Evolutionary conservation across 2,797 vertebrate genomes (phyloP).

Genomic region (Ataeniobius toweri): DNA sequence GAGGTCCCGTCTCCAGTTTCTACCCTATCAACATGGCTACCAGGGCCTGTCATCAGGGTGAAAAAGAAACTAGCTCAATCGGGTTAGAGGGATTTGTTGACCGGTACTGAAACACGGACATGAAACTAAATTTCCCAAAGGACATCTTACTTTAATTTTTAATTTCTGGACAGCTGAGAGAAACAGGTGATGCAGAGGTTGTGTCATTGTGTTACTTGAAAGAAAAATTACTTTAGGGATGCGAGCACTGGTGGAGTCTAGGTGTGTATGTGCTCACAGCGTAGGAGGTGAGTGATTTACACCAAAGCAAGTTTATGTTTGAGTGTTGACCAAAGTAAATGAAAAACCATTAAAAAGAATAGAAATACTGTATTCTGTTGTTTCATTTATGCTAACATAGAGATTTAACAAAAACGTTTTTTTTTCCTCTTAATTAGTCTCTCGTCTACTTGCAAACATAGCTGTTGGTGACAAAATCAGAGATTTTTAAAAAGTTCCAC

Average conservation of each 20-base stretch:
- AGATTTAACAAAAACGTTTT: background rate
- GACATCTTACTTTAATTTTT: background rate
- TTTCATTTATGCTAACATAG: background rate
- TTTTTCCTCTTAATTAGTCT: background rate
- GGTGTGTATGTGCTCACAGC: background rate
- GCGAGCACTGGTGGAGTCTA: background rate
- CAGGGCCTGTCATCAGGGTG: conserved; percentile 48
- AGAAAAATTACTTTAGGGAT: background rate
- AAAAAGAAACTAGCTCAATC: conserved; percentile 46
- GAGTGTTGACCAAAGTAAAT: background rate
- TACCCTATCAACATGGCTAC: conserved; percentile 55
- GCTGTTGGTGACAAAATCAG: background rate
- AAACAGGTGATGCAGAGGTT: background rate
- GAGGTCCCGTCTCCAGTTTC: conserved; percentile 63
- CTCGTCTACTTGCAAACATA: background rate
- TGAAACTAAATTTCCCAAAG: background rate
- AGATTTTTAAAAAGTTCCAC: background rate
- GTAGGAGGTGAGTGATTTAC: background rate
- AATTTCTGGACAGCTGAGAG: background rate
- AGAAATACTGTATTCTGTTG: background rate
- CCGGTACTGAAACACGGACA: conserved; percentile 3
- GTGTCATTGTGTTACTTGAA: conserved; percentile 4
- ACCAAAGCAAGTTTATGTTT: background rate
- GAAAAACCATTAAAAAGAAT: background rate
- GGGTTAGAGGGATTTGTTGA: conserved; percentile 49